These are phyloP conservation scores for Alligator mississippiensis DNA, from an alignment of 2,113 vertebrate genomes.

Conservation along the genomic window DNA sequence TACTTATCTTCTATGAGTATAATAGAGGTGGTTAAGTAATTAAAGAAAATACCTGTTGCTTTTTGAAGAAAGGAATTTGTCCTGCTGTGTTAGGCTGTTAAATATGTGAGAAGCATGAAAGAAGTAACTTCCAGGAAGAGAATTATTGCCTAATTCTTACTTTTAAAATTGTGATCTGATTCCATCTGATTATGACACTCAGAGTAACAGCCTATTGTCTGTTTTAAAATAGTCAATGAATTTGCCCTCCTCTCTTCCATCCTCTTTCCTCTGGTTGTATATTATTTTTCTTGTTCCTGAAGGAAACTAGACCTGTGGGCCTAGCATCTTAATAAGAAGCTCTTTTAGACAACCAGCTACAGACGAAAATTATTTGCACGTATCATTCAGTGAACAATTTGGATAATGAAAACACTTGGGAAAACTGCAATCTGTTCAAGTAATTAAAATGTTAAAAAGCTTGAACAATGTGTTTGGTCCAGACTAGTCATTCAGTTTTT, in stretches of 20 bases:
- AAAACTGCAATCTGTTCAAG: not conserved
- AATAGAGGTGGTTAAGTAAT: not conserved
- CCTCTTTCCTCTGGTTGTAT: not conserved
- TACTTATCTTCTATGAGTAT: not conserved
- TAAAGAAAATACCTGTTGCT: not conserved
- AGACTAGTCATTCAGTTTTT: not conserved
- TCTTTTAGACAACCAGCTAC: accelerated
- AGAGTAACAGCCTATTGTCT: not conserved
- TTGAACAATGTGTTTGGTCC: not conserved
- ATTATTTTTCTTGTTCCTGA: not conserved
- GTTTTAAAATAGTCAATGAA: not conserved
- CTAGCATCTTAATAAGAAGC: not conserved
- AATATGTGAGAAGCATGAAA: accelerated
- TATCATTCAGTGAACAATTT: accelerated
- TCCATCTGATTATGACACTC: not conserved
- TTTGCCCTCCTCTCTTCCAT: not conserved
- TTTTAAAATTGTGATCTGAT: not conserved
- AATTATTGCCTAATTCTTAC: not conserved
- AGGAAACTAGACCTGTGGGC: not conserved
- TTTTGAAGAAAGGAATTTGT: no score
- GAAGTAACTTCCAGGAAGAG: accelerated
- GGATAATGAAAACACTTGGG: not conserved
- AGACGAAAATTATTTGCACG: not conserved
- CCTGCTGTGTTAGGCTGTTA: not conserved
- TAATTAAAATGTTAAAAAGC: not conserved